phyloP scores from a whole-genome alignment of 1,140 invertebrate species.

The Ostrea edulis region DNA sequence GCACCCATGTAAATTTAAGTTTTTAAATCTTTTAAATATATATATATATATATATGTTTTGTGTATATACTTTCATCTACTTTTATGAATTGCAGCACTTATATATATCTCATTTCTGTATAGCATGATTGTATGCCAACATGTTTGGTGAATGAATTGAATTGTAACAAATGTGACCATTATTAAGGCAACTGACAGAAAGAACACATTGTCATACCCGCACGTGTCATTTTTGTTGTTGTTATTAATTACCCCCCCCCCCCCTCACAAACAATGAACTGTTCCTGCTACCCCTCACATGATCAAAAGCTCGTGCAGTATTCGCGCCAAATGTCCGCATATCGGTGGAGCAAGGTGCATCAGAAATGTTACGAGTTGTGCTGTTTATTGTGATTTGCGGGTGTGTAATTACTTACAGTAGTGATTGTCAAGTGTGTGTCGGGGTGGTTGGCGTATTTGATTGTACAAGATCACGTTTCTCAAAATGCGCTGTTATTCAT shows the following conservation, averaged over 20 bases:
- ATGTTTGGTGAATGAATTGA: too few relatives aligned
- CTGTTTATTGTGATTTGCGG: slow-evolving; percentile 28
- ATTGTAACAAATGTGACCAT: neutral
- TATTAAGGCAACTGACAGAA: slow-evolving; percentile 13
- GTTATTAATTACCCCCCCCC: neutral
- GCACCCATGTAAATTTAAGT: too few relatives aligned
- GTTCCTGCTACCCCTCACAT: slow-evolving; percentile 19
- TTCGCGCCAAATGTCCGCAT: slow-evolving; percentile 1
- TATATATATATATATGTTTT: too few relatives aligned
- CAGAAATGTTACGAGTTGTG: slow-evolving; percentile 28
- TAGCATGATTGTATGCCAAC: too few relatives aligned
- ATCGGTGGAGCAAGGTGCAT: neutral
- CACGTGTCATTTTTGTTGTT: slow-evolving; percentile 35
- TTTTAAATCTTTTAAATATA: too few relatives aligned
- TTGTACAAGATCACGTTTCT: slow-evolving; percentile 15
- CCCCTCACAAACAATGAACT: slow-evolving; percentile 28
- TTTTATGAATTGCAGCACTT: too few relatives aligned
- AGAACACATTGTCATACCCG: slow-evolving; percentile 32
- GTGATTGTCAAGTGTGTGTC: slow-evolving; percentile 20
- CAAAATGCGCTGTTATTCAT: slow-evolving; percentile 31
- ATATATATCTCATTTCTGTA: too few relatives aligned
- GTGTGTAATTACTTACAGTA: slow-evolving; percentile 29
- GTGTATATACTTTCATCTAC: too few relatives aligned
- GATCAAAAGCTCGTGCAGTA: slow-evolving; percentile 33
- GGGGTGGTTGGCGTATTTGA: slow-evolving; percentile 13